Percentiles rank a stretch among this genome's conserved stretches.
phyloP scores from a whole-genome alignment of 2,888 invertebrate species.

The Phortica magna region DNA sequence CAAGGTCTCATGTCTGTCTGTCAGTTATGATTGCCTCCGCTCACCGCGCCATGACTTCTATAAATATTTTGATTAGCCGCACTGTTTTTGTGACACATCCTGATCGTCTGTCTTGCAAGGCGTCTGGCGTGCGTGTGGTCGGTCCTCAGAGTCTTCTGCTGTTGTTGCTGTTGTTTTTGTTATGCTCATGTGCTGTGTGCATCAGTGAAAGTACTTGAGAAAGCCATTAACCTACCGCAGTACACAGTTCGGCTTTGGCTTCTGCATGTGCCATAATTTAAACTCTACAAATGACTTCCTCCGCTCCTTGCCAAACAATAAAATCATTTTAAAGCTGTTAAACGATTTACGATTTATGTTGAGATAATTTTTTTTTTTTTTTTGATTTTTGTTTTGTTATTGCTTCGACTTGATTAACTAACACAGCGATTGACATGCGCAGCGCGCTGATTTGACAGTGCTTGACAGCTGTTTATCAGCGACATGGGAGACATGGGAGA shows the following conservation, averaged over 20 bases:
- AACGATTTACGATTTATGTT: conserved; percentile 67
- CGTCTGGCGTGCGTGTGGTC: conserved; percentile 28
- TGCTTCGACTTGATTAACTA: too few relatives aligned
- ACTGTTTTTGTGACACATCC: conserved; percentile 35
- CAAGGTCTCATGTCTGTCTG: conserved; percentile 4
- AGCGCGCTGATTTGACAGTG: conserved; percentile 20
- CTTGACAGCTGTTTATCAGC: conserved; percentile 27
- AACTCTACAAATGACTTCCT: conserved; percentile 55
- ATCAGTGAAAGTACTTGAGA: conserved; percentile 65
- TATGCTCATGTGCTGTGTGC: not conserved
- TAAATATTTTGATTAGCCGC: conserved; percentile 60
- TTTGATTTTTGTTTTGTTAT: too few relatives aligned
- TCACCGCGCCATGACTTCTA: conserved; percentile 49
- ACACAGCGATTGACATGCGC: not conserved
- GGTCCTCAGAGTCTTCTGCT: conserved; percentile 41
- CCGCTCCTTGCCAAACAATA: conserved; percentile 54
- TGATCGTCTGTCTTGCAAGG: conserved; percentile 57
- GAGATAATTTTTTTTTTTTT: conserved; percentile 39
- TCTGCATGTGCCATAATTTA: not conserved
- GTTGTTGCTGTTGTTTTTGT: conserved; percentile 55
- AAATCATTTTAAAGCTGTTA: conserved; percentile 56
- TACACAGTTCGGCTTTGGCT: conserved; percentile 38
- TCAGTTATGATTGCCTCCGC: conserved; percentile 59
- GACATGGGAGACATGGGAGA: too few relatives aligned
- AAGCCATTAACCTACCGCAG: conserved; percentile 69